Conservation (phyloP, 2,888 invertebrate species). For the Tetragnatha montana region DNA sequence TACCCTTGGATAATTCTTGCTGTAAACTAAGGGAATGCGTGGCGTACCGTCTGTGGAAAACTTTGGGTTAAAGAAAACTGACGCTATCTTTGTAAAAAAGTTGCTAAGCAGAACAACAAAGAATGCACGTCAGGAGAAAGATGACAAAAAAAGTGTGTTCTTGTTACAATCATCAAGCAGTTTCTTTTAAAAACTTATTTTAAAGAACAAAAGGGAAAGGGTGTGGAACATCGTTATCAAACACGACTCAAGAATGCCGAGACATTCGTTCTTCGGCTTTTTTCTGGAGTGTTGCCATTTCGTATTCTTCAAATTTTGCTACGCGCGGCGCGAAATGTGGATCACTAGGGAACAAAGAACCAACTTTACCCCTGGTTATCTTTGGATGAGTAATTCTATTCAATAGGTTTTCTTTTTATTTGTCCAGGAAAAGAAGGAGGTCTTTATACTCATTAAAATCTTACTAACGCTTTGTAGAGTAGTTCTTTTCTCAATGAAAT, state of each 20-base stretch:
- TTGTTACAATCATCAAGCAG: background rate
- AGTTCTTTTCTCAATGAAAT: background rate
- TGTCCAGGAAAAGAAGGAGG: background rate
- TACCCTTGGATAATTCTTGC: too few species aligned
- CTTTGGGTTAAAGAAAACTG: too few species aligned
- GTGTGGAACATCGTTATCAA: conserved; percentile 3
- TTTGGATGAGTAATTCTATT: background rate
- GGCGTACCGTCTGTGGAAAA: too few species aligned
- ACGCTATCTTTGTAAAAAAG: too few species aligned
- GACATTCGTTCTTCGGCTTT: conserved; percentile 38
- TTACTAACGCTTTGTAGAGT: background rate
- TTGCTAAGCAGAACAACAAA: too few species aligned
- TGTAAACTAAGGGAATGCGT: too few species aligned
- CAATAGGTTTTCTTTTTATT: background rate
- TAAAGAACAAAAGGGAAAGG: conserved; percentile 11
- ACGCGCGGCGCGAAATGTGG: background rate
- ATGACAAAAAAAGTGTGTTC: too few species aligned
- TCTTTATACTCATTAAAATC: background rate
- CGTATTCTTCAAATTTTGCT: background rate
- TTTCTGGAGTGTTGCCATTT: conserved; percentile 46
- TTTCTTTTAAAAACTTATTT: conserved; percentile 6
- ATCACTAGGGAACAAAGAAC: background rate
- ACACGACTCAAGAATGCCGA: conserved; percentile 43
- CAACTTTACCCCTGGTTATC: background rate
- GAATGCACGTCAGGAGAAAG: too few species aligned